These are phyloP conservation scores for Ceratoteleas bidentatus DNA, from an alignment of 1,140 invertebrate species.

Conservation along the genomic window DNA sequence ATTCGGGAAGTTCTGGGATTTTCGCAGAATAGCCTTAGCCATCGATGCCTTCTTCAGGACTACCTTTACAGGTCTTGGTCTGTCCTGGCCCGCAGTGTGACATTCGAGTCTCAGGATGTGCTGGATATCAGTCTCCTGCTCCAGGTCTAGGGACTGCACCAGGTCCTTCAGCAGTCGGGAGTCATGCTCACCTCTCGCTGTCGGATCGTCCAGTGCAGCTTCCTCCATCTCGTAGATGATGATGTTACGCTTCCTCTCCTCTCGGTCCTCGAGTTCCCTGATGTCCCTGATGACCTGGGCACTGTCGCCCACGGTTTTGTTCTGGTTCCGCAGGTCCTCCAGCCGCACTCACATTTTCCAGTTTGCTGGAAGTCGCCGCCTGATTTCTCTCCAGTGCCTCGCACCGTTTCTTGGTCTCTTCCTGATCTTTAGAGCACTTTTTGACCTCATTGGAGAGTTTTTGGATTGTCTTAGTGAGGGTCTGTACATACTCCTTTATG, in stretches of 20 bases:
- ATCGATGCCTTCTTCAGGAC: neutral
- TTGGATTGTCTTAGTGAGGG: neutral
- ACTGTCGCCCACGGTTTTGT: neutral
- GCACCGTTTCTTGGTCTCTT: neutral
- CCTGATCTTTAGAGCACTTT: neutral
- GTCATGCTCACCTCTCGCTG: neutral
- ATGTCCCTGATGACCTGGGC: neutral
- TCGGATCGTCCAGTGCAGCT: neutral
- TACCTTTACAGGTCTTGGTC: neutral
- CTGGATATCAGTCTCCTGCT: neutral
- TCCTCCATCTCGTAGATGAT: neutral
- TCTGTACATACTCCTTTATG: neutral
- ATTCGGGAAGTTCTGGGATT: too few relatives aligned
- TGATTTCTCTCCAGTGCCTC: neutral
- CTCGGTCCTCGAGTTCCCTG: neutral
- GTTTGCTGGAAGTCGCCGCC: neutral
- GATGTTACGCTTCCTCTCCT: neutral
- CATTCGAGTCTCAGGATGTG: neutral
- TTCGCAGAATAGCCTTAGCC: neutral
- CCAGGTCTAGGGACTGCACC: neutral
- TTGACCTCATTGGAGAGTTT: neutral
- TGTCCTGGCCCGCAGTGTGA: neutral
- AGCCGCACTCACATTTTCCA: neutral
- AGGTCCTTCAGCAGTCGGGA: neutral
- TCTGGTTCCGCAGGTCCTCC: neutral